These are phyloP conservation scores for Thunnus albacares DNA, from an alignment of 2,797 vertebrate genomes.

Conservation along the genomic window DNA sequence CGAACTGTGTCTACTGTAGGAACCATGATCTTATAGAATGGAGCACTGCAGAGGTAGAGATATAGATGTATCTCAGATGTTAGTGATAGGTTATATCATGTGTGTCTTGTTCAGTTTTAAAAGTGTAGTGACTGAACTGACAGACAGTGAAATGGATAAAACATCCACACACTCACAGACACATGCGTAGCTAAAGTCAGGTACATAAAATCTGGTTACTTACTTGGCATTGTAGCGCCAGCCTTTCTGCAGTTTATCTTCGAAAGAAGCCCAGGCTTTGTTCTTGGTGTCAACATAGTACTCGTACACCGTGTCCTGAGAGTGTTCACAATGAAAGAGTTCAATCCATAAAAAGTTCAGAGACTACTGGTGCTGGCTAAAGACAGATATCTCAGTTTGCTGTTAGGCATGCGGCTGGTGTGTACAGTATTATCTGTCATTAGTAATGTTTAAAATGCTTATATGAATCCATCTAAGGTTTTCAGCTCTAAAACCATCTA, in stretches of 20 bases:
- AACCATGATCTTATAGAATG: conserved; percentile 91
- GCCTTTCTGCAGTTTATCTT: conserved; percentile 89
- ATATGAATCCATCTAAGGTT: background rate
- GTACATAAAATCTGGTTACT: conserved; percentile 54
- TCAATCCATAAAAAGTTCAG: background rate
- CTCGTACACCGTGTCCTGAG: conserved; percentile 92
- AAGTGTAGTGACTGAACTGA: background rate
- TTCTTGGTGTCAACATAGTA: conserved; percentile 91
- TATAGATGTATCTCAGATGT: background rate
- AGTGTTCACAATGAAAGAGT: conserved; percentile 23
- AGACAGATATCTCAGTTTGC: background rate
- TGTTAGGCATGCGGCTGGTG: background rate
- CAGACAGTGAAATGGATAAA: background rate
- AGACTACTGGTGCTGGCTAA: background rate
- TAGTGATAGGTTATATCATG: background rate
- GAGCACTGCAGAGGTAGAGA: conserved; percentile 66
- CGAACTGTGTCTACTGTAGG: conserved; percentile 92
- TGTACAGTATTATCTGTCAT: background rate
- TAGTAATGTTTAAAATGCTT: conserved; percentile 1
- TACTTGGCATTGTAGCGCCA: conserved; percentile 90
- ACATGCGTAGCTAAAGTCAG: background rate
- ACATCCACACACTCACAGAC: conserved; percentile 3
- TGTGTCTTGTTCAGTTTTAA: background rate
- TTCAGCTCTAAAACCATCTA: background rate
- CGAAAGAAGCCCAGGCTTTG: conserved; percentile 90